Base-by-base conservation (phyloP, 2,888 invertebrate genomes). In the Apoda limacodes region DNA sequence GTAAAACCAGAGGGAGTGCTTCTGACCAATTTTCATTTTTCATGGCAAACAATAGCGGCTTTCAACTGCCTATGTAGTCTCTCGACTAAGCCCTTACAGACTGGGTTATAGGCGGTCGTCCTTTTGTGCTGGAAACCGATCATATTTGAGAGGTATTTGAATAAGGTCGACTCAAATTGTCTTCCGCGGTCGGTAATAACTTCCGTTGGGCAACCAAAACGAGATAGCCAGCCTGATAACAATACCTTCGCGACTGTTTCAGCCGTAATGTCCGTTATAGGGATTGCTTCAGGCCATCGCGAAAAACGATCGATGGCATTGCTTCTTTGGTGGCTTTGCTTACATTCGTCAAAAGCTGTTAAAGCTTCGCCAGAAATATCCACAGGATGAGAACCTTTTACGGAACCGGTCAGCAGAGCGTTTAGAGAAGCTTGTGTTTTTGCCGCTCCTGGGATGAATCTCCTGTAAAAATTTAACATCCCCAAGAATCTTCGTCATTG, bases 21-120 rank as follows among this genome's bases (percentile, higher is more conserved):
- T n/a, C n/a, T n/a, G n/a, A n/a, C n/a, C n/a, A n/a, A n/a, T n/a
- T n/a, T n/a, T n/a, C n/a, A n/a, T n/a, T n/a, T n/a, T n/a, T n/a
- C n/a, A n/a, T 47, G 49, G 20, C 43, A 46, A 11, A 27, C 39
- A 2, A 50, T 45, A 0, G 69, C 54, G 1, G 60, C 45, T 39
- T 71, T 70, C 11, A 69, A 38, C 3, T 52, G 46, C 1, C 66
- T 38, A 35, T 71, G 67, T 28, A 54, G 27, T 2, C 38, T n/a
- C 17, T 38, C 38, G 1, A 38, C 24, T 2, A 50, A 22, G 1
- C 50, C 50, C 13, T 49, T 47, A 4, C 35, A 32, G 4, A 40
- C 35, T 2, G 47, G 48, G 9, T 48, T 47, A 15, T 50, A 48
- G 0, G 48, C 39, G 0, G 48, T 49, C 1, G 50, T 48, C 1